Percentiles rank a stretch among this genome's conserved stretches.
phyloP scores from a whole-genome alignment of 2,888 invertebrate species.

The Allolobophora icterica region DNA sequence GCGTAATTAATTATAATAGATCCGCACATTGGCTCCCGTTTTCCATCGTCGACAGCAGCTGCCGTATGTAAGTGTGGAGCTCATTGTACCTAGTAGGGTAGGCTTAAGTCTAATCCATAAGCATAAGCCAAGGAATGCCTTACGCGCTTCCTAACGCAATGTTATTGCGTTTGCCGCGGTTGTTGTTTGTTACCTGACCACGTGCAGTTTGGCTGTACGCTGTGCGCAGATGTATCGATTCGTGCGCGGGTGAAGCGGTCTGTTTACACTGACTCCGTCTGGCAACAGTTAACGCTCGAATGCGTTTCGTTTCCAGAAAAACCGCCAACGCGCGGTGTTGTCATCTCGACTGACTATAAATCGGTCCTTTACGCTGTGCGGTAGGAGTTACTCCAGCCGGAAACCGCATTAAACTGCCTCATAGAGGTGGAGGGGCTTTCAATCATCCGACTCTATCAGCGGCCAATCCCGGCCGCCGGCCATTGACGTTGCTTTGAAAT shows the following conservation, averaged over 20 bases:
- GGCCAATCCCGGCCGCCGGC: neutral
- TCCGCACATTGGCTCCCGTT: neutral
- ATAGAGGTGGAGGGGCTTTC: neutral
- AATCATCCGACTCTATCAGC: neutral
- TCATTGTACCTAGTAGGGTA: neutral
- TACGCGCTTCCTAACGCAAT: neutral
- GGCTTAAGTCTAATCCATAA: neutral
- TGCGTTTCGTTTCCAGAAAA: constrained; percentile 11
- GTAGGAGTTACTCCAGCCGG: neutral
- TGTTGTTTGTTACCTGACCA: neutral
- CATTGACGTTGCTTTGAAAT: neutral
- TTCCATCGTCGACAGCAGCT: neutral
- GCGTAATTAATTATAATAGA: neutral
- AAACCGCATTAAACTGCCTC: neutral
- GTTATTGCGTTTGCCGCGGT: neutral
- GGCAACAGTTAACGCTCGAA: neutral
- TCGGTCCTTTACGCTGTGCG: neutral
- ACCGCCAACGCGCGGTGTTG: neutral
- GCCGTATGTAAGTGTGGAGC: neutral
- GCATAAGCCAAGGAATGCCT: neutral
- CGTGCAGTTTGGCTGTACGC: neutral
- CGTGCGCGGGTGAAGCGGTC: constrained; percentile 11
- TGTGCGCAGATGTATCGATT: neutral
- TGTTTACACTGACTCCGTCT: neutral
- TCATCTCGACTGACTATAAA: neutral